Evolutionary conservation across 1,140 invertebrate genomes (phyloP).

Genomic region (Brachionus calyciflorus): DNA sequence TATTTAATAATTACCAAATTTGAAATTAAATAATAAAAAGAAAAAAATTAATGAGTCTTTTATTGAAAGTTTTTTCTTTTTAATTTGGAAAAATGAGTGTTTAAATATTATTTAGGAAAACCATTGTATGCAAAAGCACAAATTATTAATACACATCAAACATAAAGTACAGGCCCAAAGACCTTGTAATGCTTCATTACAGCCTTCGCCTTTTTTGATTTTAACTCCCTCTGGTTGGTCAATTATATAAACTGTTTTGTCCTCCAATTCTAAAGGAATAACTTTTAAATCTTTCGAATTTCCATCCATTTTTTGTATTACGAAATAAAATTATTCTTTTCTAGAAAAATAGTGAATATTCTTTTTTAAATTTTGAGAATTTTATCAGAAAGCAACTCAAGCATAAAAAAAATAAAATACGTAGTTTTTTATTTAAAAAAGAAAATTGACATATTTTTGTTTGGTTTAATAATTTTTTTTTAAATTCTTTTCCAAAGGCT

Average conservation of each 20-base stretch:
- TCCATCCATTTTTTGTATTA: conserved; percentile 17
- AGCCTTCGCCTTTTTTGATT: neutral
- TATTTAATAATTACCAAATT: neutral
- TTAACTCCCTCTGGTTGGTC: neutral
- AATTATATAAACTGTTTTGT: neutral
- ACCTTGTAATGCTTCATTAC: neutral
- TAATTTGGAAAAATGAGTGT: no score
- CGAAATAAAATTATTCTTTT: neutral
- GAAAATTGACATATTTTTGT: no score
- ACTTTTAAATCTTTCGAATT: neutral
- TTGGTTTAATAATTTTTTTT: no score
- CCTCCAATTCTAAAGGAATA: neutral
- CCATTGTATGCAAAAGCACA: conserved; percentile 8
- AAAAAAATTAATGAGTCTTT: neutral
- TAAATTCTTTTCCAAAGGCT: no score
- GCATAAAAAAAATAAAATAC: neutral
- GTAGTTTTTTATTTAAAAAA: no score
- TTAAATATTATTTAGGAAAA: neutral
- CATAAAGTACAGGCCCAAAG: conserved; percentile 16
- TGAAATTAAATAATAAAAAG: neutral
- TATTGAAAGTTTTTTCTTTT: no score
- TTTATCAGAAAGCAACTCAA: neutral
- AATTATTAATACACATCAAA: conserved; percentile 26
- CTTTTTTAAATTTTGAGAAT: neutral
- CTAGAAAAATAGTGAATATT: neutral